These are phyloP conservation scores for Nicator chloris DNA, from an alignment of 2,113 vertebrate species.

Conservation along the genomic window DNA sequence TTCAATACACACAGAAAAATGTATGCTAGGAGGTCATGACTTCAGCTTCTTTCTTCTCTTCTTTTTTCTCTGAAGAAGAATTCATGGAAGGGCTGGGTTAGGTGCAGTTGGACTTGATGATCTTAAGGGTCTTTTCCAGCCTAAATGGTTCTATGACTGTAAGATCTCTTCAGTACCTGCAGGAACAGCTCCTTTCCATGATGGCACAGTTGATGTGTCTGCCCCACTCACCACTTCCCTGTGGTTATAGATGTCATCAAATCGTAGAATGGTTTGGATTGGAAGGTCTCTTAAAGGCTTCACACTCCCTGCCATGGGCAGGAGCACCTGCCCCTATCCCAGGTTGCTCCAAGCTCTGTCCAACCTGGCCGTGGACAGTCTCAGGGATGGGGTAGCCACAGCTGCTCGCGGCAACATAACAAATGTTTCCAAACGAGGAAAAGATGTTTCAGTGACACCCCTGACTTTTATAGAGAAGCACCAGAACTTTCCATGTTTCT, in stretches of 20 bases:
- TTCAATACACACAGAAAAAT: neutral
- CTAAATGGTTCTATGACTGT: neutral
- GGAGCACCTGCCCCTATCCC: neutral
- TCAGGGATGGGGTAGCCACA: neutral
- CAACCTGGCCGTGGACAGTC: neutral
- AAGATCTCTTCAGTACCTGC: neutral
- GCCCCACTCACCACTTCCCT: neutral
- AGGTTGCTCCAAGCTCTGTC: rapidly evolving
- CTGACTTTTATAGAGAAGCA: too few species aligned
- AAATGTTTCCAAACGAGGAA: too few species aligned
- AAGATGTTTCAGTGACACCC: too few species aligned
- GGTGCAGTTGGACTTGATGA: neutral
- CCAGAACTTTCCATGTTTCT: too few species aligned
- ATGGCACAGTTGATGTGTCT: neutral
- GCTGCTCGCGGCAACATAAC: neutral
- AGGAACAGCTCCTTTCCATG: neutral
- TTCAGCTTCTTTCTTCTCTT: neutral
- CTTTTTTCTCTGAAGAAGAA: neutral
- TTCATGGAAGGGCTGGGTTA: neutral
- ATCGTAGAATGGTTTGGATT: neutral
- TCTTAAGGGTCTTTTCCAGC: neutral
- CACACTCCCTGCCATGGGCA: neutral
- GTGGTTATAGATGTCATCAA: neutral
- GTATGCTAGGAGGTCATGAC: neutral
- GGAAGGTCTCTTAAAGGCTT: neutral